Percentiles rank a stretch among this genome's conserved stretches.
phyloP scores from a whole-genome alignment of 2,113 vertebrate species.

The Chloropsis hardwickii region DNA sequence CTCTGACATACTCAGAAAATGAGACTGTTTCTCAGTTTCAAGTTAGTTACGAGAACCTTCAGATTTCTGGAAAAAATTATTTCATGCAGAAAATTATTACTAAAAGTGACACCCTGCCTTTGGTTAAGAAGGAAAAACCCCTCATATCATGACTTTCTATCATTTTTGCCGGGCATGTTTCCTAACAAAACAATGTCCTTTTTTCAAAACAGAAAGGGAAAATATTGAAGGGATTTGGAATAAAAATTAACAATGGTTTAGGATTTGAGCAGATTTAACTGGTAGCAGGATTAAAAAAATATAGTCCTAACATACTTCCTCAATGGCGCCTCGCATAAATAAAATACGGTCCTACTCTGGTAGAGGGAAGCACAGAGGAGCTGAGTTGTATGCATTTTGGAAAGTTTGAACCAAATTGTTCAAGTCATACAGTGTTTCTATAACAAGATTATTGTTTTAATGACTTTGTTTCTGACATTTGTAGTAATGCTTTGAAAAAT shows the following conservation, averaged over 20 bases:
- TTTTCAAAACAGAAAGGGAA: background rate
- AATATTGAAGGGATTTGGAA: background rate
- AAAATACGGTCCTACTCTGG: background rate
- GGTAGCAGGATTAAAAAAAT: background rate
- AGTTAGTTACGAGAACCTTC: background rate
- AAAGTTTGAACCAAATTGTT: background rate
- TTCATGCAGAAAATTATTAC: background rate
- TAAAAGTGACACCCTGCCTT: background rate
- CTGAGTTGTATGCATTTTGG: background rate
- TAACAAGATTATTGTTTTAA: constrained; percentile 13
- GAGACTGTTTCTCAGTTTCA: background rate
- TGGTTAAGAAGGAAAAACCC: background rate
- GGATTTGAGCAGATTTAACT: background rate
- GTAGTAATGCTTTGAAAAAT: background rate
- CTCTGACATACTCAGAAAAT: background rate
- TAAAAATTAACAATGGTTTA: background rate
- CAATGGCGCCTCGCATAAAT: background rate
- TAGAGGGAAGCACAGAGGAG: background rate
- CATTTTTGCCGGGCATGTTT: background rate
- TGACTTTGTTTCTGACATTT: background rate
- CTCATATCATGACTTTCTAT: background rate
- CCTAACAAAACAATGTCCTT: background rate
- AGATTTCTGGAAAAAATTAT: background rate
- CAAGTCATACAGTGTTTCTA: background rate
- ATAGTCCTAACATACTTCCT: background rate